Evolutionary conservation across 2,113 vertebrate genomes (phyloP).

Genomic region (Coryphaenoides rupestris): DNA sequence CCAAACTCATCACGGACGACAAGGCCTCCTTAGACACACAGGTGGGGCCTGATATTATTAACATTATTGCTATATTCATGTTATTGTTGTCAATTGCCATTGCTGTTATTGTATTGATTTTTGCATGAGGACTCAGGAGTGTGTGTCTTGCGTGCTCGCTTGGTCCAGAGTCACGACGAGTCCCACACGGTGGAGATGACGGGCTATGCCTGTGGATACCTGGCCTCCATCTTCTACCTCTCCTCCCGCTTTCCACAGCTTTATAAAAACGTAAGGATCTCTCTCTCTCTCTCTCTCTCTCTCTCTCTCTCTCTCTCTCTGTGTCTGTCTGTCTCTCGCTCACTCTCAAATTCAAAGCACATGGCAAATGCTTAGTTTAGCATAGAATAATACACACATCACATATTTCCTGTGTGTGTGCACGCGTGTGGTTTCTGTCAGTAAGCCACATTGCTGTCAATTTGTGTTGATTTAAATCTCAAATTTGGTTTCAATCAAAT

Average conservation of each 20-base stretch:
- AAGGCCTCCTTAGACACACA: conserved; percentile 29
- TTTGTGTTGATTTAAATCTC: too few relatives aligned
- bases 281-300: background rate
- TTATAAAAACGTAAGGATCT: conserved; percentile 68
- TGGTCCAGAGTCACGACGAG: conserved; percentile 41
- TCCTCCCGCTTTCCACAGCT: conserved; percentile 72
- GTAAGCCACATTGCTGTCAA: too few relatives aligned
- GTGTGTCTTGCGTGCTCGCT: background rate
- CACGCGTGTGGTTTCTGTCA: conserved; percentile 1
- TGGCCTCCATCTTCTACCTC: conserved; percentile 73
- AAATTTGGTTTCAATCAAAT: too few relatives aligned
- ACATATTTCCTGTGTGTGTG: background rate
- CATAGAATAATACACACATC: too few relatives aligned
- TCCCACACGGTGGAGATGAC: conserved; percentile 63
- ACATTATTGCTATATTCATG: background rate
- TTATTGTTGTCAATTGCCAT: background rate
- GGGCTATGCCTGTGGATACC: conserved; percentile 72
- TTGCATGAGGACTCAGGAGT: too few relatives aligned
- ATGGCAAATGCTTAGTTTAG: too few relatives aligned
- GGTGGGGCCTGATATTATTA: conserved; percentile 36
- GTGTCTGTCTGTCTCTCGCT: too few relatives aligned
- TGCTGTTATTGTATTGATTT: background rate
- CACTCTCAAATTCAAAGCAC: too few relatives aligned
- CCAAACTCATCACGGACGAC: conserved; percentile 56
- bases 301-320: background rate